phyloP scores from a whole-genome alignment of 2,888 invertebrate genomes.

The Chouioia cunea region DNA sequence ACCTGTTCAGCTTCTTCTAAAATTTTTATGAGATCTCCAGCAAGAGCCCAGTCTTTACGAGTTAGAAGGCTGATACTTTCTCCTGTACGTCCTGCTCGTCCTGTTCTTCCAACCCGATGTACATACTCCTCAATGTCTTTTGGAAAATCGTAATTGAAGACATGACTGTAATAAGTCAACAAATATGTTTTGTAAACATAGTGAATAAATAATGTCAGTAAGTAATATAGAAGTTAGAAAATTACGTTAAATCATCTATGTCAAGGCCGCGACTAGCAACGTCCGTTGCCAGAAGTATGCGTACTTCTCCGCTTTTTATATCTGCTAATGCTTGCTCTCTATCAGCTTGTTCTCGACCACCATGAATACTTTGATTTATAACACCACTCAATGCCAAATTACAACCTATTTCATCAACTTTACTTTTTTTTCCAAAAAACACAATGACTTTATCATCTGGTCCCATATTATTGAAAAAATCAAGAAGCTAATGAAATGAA shows the following conservation, averaged over 20 bases:
- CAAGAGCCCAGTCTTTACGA: slow-evolving; percentile 84
- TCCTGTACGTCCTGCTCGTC: slow-evolving; percentile 89
- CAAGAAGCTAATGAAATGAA: slow-evolving; percentile 61
- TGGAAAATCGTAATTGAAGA: slow-evolving; percentile 94
- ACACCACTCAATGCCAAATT: slow-evolving; percentile 81
- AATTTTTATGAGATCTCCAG: slow-evolving; percentile 85
- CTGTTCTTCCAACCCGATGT: slow-evolving; percentile 95
- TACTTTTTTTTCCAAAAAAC: slow-evolving; percentile 89
- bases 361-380: slow-evolving; percentile 86
- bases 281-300: slow-evolving; percentile 93
- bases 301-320: slow-evolving; percentile 82
- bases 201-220: not conserved
- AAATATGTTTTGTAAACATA: not conserved
- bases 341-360: slow-evolving; percentile 86
- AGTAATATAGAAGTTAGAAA: not conserved
- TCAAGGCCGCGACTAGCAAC: slow-evolving; percentile 95
- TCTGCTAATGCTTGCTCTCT: slow-evolving; percentile 87
- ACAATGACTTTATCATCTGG: slow-evolving; percentile 88
- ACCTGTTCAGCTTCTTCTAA: slow-evolving; percentile 86
- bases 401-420: slow-evolving; percentile 86
- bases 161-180: slow-evolving; percentile 73
- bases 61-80: slow-evolving; percentile 87
- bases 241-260: slow-evolving; percentile 84
- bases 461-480: slow-evolving; percentile 80
- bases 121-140: slow-evolving; percentile 96